Evolutionary conservation across 1,140 invertebrate species (phyloP), one percentile per base, ranked within the genome.

Genomic region (Sycobia sp.): DNA sequence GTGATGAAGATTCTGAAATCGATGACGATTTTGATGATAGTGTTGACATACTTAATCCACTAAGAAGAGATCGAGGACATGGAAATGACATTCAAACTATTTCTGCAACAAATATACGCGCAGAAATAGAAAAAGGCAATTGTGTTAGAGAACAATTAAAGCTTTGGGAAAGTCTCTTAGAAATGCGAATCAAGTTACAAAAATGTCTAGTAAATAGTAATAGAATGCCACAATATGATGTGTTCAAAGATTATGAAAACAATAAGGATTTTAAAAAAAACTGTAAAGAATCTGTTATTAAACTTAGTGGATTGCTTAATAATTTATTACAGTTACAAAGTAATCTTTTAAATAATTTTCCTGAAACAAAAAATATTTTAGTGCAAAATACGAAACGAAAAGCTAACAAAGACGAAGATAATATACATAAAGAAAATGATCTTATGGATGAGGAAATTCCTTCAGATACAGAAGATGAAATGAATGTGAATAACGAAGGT

Each of bases 101-200:
- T 8, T 82, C 84, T 57, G 77, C 83, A 36, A 76, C 77, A 69
- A 85, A 88, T 77, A 65, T 83, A 4, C 76, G 78, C n/a, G 83
- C 83, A 66, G 88, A 92, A 73, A 83, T 90, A 3, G 87, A 90
- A 69, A 94, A 93, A 82, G 91, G 90, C 29, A 79, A 84, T n/a
- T 88, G 87, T 73, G 88, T 93, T 1, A 85, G 86, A 77, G 89
- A 89, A 75, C 92, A 95, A 73, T 72, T 92, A 13, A 82, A 85
- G 61, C 72, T 95, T 1, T 96, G 92, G 91, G 94, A 96, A 76
- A 87, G 84, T 61, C 74, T 96, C 2, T 72, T 96, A 16, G 92
- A 96, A 78, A 83, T 88, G 70, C 83, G 94, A 67, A 96, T 96
- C 66, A 89, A 91, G 71, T 75, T 95, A 4, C 94, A 96, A 75